Conservation (phyloP, 2,113 vertebrate genomes). For the Laticauda colubrina region DNA sequence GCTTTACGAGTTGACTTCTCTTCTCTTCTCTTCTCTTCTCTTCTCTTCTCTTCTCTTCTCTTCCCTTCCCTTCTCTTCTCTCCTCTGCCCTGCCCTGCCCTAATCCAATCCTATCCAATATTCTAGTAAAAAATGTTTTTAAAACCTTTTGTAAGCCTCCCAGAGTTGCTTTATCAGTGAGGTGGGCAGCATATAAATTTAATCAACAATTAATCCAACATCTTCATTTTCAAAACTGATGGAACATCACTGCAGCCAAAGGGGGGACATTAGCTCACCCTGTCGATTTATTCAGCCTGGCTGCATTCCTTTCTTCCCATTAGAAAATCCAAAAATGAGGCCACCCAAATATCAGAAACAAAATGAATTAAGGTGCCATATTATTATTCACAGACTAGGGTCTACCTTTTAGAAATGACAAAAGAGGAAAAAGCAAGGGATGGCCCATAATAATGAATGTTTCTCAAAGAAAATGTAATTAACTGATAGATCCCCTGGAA, state of each 20-base stretch:
- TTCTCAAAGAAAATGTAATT: conserved; percentile 45
- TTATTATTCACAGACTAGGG: conserved; percentile 37
- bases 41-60: no score
- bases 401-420: conserved; percentile 38
- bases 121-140: neutral
- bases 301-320: neutral
- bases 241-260: neutral
- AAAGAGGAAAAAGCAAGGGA: neutral
- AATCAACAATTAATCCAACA: neutral
- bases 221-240: neutral
- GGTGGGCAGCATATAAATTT: neutral
- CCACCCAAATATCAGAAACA: neutral
- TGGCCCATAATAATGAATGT: conserved; percentile 26
- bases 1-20: no score
- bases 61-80: accelerated
- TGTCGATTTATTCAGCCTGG: neutral
- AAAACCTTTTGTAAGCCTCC: neutral
- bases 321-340: conserved; percentile 14
- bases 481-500: conserved; percentile 10
- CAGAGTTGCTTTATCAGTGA: neutral
- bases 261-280: neutral
- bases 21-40: no score
- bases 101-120: neutral
- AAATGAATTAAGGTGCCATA: conserved; percentile 2
- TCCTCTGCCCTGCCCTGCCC: accelerated